Evolutionary conservation across 1,140 invertebrate species (phyloP).

Genomic region (Delia radicum): DNA sequence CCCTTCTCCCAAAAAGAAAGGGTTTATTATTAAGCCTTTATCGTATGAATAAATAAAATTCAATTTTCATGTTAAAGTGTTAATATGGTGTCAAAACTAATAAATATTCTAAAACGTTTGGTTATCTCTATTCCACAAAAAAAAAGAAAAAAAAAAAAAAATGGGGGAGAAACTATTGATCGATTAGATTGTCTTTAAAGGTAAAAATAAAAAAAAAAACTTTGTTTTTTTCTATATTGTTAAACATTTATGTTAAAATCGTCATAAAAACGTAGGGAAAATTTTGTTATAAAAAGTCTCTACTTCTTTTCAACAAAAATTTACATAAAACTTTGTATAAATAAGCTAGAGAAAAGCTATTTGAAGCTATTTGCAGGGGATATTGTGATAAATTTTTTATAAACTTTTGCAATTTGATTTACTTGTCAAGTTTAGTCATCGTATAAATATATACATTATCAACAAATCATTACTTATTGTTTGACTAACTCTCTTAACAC

Average conservation of each 20-base stretch:
- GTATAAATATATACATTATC: neutral
- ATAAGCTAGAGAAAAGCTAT: neutral
- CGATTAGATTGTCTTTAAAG: neutral
- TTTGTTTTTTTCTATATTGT: neutral
- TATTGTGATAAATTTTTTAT: neutral
- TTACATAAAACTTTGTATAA: neutral
- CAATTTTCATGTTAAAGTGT: slow-evolving; percentile 1
- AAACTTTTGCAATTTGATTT: neutral
- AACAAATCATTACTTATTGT: neutral
- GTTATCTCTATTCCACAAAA: neutral
- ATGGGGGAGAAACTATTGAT: neutral
- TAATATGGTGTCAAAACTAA: neutral
- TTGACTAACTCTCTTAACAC: neutral
- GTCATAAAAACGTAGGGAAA: neutral
- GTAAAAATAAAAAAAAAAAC: neutral
- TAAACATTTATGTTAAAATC: neutral
- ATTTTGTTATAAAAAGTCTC: neutral
- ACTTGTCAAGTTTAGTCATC: neutral
- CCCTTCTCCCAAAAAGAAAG: neutral
- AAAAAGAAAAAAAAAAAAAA: neutral
- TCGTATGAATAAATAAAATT: neutral
- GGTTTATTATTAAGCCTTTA: neutral
- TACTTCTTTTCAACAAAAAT: neutral
- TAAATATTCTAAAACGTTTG: neutral
- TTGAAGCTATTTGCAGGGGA: neutral